These are phyloP conservation scores for Nicator chloris DNA, from an alignment of 2,113 vertebrate species.

Conservation along the genomic window DNA sequence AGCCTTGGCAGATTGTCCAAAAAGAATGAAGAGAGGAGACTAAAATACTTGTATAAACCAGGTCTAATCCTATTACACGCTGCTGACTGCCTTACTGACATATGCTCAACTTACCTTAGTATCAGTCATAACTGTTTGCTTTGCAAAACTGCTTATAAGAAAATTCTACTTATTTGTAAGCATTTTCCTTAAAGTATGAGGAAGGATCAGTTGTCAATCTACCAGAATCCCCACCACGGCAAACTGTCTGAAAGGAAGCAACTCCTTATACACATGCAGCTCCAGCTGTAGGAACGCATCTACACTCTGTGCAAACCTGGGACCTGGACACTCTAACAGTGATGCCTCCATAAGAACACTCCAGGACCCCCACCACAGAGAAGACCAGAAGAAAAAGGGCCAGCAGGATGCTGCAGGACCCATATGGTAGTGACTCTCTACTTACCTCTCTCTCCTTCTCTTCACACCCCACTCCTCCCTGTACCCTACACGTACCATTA, in stretches of 20 bases:
- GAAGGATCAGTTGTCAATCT: not conserved
- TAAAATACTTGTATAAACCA: not conserved
- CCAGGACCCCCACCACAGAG: not conserved
- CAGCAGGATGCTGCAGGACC: not conserved
- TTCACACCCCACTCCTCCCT: not conserved
- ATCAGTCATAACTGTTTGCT: not conserved
- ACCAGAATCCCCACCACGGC: not conserved
- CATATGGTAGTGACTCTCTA: not conserved
- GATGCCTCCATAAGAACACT: not conserved
- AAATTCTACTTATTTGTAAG: not conserved
- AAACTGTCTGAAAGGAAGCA: not conserved
- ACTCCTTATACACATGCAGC: not conserved
- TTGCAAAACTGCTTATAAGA: not conserved
- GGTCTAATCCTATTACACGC: not conserved
- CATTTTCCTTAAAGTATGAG: not conserved
- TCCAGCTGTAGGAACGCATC: accelerated
- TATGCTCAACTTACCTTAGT: not conserved
- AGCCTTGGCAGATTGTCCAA: not conserved
- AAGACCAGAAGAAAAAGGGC: not conserved
- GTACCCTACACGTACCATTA: not conserved
- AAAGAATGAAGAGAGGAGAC: not conserved
- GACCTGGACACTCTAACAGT: not conserved
- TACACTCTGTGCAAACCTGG: not conserved
- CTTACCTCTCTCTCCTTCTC: not conserved
- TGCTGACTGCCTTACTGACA: not conserved